Percentiles rank a stretch among this genome's conserved stretches.
Conservation (phyloP, 1,140 invertebrate species). For the Papilio aristodemus region DNA sequence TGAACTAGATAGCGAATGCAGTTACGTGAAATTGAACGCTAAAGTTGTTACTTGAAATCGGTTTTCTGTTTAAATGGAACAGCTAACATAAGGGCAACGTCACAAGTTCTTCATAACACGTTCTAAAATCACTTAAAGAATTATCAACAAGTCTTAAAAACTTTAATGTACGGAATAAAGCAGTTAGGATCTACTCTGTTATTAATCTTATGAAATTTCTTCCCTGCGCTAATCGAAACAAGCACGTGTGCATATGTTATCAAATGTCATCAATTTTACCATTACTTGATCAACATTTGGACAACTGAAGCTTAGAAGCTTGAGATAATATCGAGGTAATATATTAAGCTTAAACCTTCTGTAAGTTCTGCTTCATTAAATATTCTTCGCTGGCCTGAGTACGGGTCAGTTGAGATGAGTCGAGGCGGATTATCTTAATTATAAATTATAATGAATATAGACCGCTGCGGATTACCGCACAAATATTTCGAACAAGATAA, state of each 20-base stretch:
- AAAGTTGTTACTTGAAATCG: background rate
- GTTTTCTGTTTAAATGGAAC: background rate
- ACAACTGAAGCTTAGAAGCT: too few species aligned
- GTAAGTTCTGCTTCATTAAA: too few species aligned
- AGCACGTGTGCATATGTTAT: too few species aligned
- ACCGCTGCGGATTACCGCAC: background rate
- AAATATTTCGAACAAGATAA: background rate
- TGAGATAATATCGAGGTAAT: too few species aligned
- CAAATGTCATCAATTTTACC: too few species aligned
- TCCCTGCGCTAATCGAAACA: too few species aligned
- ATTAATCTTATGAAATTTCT: too few species aligned
- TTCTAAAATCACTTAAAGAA: background rate
- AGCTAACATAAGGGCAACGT: background rate
- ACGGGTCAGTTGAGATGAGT: slow-evolving; percentile 7
- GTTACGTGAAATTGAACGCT: background rate
- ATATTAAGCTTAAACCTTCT: too few species aligned
- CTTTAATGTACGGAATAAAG: background rate
- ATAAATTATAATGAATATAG: slow-evolving; percentile 15
- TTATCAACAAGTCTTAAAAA: background rate
- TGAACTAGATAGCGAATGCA: background rate
- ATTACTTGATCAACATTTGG: too few species aligned
- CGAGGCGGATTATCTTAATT: background rate
- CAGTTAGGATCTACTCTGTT: too few species aligned
- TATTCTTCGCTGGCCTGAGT: background rate
- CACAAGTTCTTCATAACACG: background rate